phyloP scores from a whole-genome alignment of 1,140 invertebrate genomes.

The Drosophila malerkotliana region DNA sequence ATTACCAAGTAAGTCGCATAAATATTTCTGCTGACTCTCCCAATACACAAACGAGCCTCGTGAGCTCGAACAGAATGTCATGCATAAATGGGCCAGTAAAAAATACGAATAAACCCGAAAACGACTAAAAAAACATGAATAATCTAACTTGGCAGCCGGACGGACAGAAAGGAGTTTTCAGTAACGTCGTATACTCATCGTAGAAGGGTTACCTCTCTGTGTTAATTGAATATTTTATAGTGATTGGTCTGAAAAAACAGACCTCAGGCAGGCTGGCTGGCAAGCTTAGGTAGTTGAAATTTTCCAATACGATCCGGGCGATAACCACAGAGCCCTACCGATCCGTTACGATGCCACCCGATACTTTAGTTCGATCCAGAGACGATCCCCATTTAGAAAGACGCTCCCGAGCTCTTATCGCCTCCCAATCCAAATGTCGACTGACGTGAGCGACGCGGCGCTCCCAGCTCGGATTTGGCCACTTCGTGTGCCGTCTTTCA shows the following conservation, averaged over 20 bases:
- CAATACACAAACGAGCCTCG: constrained; percentile 15
- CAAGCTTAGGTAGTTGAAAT: constrained; percentile 12
- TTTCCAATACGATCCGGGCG: constrained; percentile 35
- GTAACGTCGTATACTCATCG: constrained; percentile 1
- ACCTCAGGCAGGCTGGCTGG: neutral
- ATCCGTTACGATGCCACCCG: constrained; percentile 39
- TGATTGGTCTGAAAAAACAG: constrained; percentile 22
- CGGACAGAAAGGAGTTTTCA: constrained; percentile 27
- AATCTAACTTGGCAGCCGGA: constrained; percentile 23
- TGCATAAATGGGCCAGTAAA: constrained; percentile 43
- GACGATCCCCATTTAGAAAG: constrained; percentile 27
- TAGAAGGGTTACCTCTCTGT: constrained; percentile 13
- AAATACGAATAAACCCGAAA: constrained; percentile 25
- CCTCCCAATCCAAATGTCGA: constrained; percentile 59
- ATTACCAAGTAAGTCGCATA: constrained; percentile 45
- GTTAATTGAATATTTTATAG: constrained; percentile 46
- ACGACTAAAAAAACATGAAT: constrained; percentile 52
- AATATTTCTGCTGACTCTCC: constrained; percentile 53
- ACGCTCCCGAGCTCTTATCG: constrained; percentile 67
- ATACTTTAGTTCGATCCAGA: constrained; percentile 25
- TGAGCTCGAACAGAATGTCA: constrained; percentile 28
- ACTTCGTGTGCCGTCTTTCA: constrained; percentile 18
- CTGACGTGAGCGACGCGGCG: constrained; percentile 42
- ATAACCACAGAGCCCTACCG: constrained; percentile 29
- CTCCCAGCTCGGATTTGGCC: constrained; percentile 35